Percentiles rank a stretch among this genome's conserved stretches.
These are phyloP conservation scores for Microctenopoma steveboyesi DNA, from an alignment of 2,797 vertebrate genomes.

Conservation along the genomic window DNA sequence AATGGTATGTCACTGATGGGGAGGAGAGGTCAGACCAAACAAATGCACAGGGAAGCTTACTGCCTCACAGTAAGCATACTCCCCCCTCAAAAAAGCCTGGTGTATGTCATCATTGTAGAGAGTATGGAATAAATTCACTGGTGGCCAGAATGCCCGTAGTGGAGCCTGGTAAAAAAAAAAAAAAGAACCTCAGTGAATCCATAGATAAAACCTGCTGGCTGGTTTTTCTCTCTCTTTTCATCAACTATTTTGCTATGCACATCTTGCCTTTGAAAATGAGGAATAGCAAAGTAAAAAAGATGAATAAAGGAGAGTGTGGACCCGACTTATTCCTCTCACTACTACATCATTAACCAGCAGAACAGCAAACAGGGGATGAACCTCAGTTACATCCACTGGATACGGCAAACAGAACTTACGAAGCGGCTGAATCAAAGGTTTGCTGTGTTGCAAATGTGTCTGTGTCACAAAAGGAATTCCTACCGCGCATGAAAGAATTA, in stretches of 20 bases:
- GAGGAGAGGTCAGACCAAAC: slow-evolving; percentile 84
- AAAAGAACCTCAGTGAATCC: slow-evolving; percentile 62
- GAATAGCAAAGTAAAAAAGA: slow-evolving; percentile 67
- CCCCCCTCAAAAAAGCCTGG: slow-evolving; percentile 71
- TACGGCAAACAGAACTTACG: slow-evolving; percentile 53
- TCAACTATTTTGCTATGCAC: slow-evolving; percentile 69
- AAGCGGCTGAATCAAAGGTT: slow-evolving; percentile 60
- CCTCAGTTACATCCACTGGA: slow-evolving; percentile 45
- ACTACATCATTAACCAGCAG: slow-evolving; percentile 74
- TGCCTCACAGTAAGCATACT: slow-evolving; percentile 66
- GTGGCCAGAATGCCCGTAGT: slow-evolving; percentile 79
- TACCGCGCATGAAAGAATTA: slow-evolving; percentile 22
- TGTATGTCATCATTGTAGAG: slow-evolving; percentile 81
- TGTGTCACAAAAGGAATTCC: slow-evolving; percentile 39
- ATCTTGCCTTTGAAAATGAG: slow-evolving; percentile 71
- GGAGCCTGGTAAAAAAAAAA: slow-evolving; percentile 64
- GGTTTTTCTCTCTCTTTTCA: slow-evolving; percentile 78
- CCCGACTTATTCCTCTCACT: slow-evolving; percentile 57
- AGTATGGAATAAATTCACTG: slow-evolving; percentile 81
- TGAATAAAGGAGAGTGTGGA: slow-evolving; percentile 59
- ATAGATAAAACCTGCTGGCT: slow-evolving; percentile 84
- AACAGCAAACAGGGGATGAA: slow-evolving; percentile 59
- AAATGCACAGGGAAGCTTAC: slow-evolving; percentile 78
- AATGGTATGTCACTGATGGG: slow-evolving; percentile 83
- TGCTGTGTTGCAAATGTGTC: slow-evolving; percentile 30